phyloP scores from a whole-genome alignment of 2,113 vertebrate species.

The Istiophorus platypterus region DNA sequence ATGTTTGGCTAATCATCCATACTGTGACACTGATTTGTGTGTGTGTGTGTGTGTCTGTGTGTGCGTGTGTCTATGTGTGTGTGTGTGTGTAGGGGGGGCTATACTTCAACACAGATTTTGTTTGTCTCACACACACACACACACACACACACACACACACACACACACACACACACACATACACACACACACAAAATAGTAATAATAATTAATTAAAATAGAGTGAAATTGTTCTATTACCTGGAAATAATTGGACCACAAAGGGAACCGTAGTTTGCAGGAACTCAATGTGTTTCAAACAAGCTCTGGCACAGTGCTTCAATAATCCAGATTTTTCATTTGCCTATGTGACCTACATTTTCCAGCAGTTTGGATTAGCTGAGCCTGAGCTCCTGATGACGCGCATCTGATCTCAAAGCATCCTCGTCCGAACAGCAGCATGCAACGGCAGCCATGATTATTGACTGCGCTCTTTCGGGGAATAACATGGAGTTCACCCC shows the following conservation, averaged over 20 bases:
- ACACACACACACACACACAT: background rate
- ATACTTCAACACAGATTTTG: background rate
- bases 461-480: conserved; percentile 1
- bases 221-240: conserved; percentile 8
- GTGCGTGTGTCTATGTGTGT: no score
- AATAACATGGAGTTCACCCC: conserved; percentile 23
- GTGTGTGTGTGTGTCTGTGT: no score
- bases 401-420: conserved; percentile 45
- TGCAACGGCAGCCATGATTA: conserved; percentile 24
- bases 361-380: conserved; percentile 55
- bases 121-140: background rate
- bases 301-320: conserved; percentile 31
- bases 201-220: conserved; percentile 1
- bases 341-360: conserved; percentile 60
- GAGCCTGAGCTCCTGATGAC: conserved; percentile 46
- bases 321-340: conserved; percentile 64
- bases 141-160: background rate
- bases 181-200: background rate
- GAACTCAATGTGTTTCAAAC: conserved; percentile 33
- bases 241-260: conserved; percentile 13
- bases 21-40: no score
- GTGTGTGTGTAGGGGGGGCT: no score
- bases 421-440: conserved; percentile 23
- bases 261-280: background rate
- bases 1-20: no score